Base-by-base conservation (phyloP, 2,113 vertebrate genomes). In the Gasterosteus nipponicus region DNA sequence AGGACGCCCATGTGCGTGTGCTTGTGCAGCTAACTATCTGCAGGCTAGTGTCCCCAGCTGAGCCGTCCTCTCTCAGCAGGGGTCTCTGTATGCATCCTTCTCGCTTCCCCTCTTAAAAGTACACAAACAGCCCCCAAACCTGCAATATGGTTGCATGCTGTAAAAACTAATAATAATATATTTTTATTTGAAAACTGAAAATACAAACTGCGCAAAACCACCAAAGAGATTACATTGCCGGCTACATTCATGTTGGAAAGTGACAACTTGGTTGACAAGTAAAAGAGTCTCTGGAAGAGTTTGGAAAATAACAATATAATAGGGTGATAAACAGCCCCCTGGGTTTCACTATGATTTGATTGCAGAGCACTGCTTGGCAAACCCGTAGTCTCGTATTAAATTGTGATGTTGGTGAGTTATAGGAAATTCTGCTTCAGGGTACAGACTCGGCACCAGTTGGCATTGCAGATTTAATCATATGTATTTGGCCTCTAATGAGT, bases 1-100 rank as follows among this genome's bases (percentile, higher is more conserved):
- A 51, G 1, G 33, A 57, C 0, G 31, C 41, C n/a, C 22, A 31
- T 39, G 14, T 39, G 5, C 14, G 22, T 22, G 1, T 3, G 47
- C 10, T 33, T 62, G 46, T 54, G 66, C 1, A 11, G 31, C 22
- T 47, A 12, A 29, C 44, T 77, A n/a, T 42, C 63, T 77, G 39
- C 0, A 62, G 80, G 68, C 61, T 31, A 59, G 9, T 10, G 2
- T 67, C 69, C 60, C 54, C 61, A 44, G 69, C 63, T 56, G 69
- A 51, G 73, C 59, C 22, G 44, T 44, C 35, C n/a, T 38, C 47
- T 33, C 78, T 60, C 73, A 81, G 78, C 60, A 67, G 60, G 60
- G 35, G 38, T 41, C 44, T 15, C n/a, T 6, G 19, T 38, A 19
- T 47, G 19, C 29, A 9, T 3, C 19, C 12, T 7, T 31, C 10